phyloP scores from a whole-genome alignment of 1,140 invertebrate genomes.

The Stegodyphus mimosarum region DNA sequence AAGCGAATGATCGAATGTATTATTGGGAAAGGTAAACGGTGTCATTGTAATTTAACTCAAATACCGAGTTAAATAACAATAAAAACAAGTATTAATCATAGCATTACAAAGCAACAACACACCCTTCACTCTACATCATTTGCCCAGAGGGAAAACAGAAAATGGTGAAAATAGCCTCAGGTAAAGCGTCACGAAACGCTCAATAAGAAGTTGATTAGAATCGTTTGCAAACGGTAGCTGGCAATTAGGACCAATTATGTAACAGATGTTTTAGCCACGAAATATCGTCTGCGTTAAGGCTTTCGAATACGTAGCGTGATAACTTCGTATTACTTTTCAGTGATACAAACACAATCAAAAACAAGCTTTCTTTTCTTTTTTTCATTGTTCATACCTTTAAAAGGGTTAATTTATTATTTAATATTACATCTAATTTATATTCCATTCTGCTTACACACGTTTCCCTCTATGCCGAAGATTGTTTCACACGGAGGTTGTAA shows the following conservation, averaged over 20 bases:
- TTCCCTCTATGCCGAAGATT: neutral
- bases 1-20: too few species aligned
- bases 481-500: too few species aligned
- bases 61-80: neutral
- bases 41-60: too few species aligned
- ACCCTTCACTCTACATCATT: neutral
- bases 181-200: neutral
- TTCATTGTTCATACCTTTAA: neutral
- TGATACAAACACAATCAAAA: constrained; percentile 11
- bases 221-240: constrained; percentile 10
- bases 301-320: neutral
- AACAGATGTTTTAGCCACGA: constrained; percentile 11
- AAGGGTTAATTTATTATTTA: neutral
- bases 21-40: too few species aligned
- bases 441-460: neutral
- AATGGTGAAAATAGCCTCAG: neutral
- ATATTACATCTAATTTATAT: neutral
- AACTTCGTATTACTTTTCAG: constrained; percentile 4
- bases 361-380: neutral
- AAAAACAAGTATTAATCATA: neutral
- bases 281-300: neutral
- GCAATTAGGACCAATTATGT: constrained; percentile 16
- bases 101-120: constrained; percentile 12
- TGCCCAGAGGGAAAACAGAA: neutral
- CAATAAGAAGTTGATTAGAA: constrained; percentile 17